Percentiles rank a stretch among this genome's conserved stretches.
phyloP scores from a whole-genome alignment of 2,113 vertebrate genomes.

The Siniperca knerii region DNA sequence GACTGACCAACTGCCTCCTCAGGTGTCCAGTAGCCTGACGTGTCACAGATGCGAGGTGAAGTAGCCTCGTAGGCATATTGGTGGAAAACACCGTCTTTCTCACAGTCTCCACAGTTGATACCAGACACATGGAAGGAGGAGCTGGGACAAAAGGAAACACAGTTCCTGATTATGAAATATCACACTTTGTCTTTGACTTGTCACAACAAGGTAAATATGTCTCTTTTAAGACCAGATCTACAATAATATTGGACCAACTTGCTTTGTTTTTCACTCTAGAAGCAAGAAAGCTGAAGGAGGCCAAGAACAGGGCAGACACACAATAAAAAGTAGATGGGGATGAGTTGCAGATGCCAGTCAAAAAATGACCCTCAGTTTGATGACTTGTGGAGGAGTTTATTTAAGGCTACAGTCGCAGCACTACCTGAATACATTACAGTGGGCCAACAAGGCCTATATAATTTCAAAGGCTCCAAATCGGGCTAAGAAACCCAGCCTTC shows the following conservation, averaged over 20 bases:
- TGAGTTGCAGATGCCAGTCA: too few species aligned
- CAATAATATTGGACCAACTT: background rate
- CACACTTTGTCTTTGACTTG: background rate
- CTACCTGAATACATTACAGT: background rate
- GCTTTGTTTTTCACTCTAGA: background rate
- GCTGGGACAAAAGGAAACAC: conserved; percentile 46
- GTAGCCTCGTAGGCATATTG: conserved; percentile 92
- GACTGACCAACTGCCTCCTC: conserved; percentile 94
- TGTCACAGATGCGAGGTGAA: conserved; percentile 92
- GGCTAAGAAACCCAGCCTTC: background rate
- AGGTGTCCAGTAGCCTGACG: conserved; percentile 97
- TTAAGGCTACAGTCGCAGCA: background rate
- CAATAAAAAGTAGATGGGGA: too few species aligned
- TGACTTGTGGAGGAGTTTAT: background rate
- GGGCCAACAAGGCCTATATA: background rate
- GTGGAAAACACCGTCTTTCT: conserved; percentile 88
- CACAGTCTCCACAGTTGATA: conserved; percentile 87
- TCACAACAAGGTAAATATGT: background rate
- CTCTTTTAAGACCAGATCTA: background rate
- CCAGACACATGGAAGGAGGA: conserved; percentile 67
- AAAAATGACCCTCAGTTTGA: too few species aligned
- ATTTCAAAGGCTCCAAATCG: conserved; percentile 3
- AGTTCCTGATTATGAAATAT: background rate
- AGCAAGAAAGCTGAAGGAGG: background rate
- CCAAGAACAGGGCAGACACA: too few species aligned